A percentile compares a stretch with the other conserved stretches of the same genome.
Conservation (phyloP, 23 tunicate genomes). For the Halocynthia roretzi region DNA sequence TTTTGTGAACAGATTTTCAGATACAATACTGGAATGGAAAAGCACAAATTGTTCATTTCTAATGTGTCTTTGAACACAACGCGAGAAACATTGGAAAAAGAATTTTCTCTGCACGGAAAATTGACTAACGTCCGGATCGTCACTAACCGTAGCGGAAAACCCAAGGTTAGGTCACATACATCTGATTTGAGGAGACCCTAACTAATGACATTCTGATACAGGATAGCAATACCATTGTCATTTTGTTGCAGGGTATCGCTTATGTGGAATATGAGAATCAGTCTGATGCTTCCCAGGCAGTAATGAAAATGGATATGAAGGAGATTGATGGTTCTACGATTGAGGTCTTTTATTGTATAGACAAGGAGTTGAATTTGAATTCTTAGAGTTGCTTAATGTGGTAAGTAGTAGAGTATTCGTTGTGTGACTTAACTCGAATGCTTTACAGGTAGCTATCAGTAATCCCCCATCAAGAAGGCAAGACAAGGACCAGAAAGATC, state of each 20-base stretch:
- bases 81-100: slow-evolving; percentile 38
- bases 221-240: neutral
- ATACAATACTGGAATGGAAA: slow-evolving; percentile 65
- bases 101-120: slow-evolving; percentile 50
- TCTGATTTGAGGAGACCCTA: no score
- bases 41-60: slow-evolving; percentile 76
- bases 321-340: slow-evolving; percentile 62
- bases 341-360: slow-evolving; percentile 25
- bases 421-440: neutral
- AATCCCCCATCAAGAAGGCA: slow-evolving; percentile 79
- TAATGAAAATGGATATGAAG: slow-evolving; percentile 58
- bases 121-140: slow-evolving; percentile 61
- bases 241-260: slow-evolving; percentile 62
- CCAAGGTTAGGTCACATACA: slow-evolving; percentile 35
- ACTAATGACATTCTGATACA: no score
- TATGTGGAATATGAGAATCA: slow-evolving; percentile 74
- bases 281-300: slow-evolving; percentile 82
- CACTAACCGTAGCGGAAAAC: slow-evolving; percentile 59
- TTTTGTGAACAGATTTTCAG: slow-evolving; percentile 51
- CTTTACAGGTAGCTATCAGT: slow-evolving; percentile 82
- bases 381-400: neutral
- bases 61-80: slow-evolving; percentile 62
- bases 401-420: neutral
- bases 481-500: no score
- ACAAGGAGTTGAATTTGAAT: neutral